A percentile compares a stretch with the other conserved stretches of the same genome.
Conservation (phyloP, 2,797 vertebrate species). For the Sebastes variabilis region DNA sequence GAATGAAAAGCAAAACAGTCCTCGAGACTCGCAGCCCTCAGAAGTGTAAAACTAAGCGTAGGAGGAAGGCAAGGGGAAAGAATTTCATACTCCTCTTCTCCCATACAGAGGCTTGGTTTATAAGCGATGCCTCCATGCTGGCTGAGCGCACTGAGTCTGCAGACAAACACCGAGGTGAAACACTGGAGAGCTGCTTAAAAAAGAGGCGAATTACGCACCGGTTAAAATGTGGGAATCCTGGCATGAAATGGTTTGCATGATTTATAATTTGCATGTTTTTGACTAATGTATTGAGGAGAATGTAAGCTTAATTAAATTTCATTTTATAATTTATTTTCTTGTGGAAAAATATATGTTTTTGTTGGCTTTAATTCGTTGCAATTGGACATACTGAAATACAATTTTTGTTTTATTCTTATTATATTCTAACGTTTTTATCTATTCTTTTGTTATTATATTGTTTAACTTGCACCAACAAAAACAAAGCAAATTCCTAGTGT, state of each 20-base stretch:
- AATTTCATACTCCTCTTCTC: slow-evolving; percentile 87
- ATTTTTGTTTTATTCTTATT: no score
- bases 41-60: slow-evolving; percentile 93
- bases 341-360: background rate
- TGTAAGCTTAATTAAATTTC: background rate
- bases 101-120: slow-evolving; percentile 78
- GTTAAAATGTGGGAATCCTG: slow-evolving; percentile 12
- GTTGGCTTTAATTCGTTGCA: background rate
- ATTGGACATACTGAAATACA: background rate
- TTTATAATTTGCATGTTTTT: slow-evolving; percentile 16
- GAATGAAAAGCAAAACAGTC: slow-evolving; percentile 92
- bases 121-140: slow-evolving; percentile 64
- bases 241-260: slow-evolving; percentile 8
- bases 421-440: no score
- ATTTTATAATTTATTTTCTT: background rate
- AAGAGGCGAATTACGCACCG: background rate
- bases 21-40: slow-evolving; percentile 85
- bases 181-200: slow-evolving; percentile 13
- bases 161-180: slow-evolving; percentile 29
- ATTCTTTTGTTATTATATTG: no score
- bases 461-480: no score
- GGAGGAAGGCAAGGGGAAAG: slow-evolving; percentile 94
- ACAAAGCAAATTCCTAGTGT: no score
- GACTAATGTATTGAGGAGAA: background rate
- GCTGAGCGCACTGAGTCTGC: slow-evolving; percentile 33